phyloP scores from a whole-genome alignment of 2,797 vertebrate species.

The Melanotaenia boesemani region DNA sequence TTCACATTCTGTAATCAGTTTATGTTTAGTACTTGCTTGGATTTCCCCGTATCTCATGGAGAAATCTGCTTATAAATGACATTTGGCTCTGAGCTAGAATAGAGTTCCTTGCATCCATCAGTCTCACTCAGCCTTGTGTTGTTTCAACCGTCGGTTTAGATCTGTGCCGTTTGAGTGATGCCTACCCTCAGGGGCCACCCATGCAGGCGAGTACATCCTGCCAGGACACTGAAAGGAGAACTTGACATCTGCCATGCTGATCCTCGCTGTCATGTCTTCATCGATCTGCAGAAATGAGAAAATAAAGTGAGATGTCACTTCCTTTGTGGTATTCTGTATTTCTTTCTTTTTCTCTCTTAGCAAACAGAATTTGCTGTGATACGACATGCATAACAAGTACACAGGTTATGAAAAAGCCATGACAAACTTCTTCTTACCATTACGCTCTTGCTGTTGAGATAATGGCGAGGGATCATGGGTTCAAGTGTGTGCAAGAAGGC shows the following conservation, averaged over 20 bases:
- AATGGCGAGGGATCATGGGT: constrained; percentile 95
- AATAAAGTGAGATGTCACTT: constrained; percentile 20
- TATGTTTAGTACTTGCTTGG: constrained; percentile 41
- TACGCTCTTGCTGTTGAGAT: constrained; percentile 95
- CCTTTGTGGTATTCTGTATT: background rate
- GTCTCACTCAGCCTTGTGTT: constrained; percentile 40
- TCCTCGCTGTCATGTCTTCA: constrained; percentile 97
- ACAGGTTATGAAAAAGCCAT: background rate
- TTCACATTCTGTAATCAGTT: constrained; percentile 51
- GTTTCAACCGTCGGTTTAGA: constrained; percentile 62
- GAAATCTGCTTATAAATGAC: constrained; percentile 54
- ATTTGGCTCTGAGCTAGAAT: constrained; percentile 53
- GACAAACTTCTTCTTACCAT: constrained; percentile 86
- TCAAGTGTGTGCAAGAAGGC: constrained; percentile 97
- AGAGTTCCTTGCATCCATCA: constrained; percentile 50
- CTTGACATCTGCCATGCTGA: constrained; percentile 98
- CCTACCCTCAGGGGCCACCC: constrained; percentile 97
- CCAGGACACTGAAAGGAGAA: constrained; percentile 99
- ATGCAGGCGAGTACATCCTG: constrained; percentile 96
- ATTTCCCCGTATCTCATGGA: constrained; percentile 44
- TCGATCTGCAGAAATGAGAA: constrained; percentile 86
- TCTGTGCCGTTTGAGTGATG: constrained; percentile 55
- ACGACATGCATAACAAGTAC: background rate
- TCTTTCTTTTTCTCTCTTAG: background rate
- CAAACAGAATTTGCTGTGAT: background rate